Percentiles rank a stretch among this genome's conserved stretches.
Evolutionary conservation across 2,113 vertebrate species (phyloP).

Genomic region (Suricata suricatta): DNA sequence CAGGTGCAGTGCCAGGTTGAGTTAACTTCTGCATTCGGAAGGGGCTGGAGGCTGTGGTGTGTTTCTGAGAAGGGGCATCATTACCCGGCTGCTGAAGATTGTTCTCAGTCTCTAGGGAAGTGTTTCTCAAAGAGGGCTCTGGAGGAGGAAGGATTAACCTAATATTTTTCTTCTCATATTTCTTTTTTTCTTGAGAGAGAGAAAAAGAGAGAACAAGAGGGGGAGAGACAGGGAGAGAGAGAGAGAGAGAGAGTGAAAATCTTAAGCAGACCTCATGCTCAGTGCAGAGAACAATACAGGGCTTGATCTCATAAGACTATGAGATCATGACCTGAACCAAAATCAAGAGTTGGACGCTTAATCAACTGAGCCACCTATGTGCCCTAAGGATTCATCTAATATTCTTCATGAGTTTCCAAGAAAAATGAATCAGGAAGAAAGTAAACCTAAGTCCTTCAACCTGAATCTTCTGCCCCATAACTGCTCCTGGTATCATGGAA

Average conservation of each 20-base stretch:
- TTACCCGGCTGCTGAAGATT: neutral
- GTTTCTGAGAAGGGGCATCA: neutral
- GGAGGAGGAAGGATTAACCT: too few relatives aligned
- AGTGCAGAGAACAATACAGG: too few relatives aligned
- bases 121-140: neutral
- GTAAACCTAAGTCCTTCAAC: neutral
- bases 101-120: neutral
- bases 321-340: too few relatives aligned
- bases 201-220: too few relatives aligned
- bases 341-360: too few relatives aligned
- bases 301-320: too few relatives aligned
- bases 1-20: rapidly evolving
- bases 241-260: too few relatives aligned
- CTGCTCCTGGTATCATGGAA: neutral
- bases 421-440: neutral
- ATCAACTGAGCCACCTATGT: too few relatives aligned
- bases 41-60: neutral
- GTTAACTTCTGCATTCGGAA: neutral
- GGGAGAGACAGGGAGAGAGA: too few relatives aligned
- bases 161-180: too few relatives aligned
- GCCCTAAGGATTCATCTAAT: neutral
- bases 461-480: neutral
- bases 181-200: too few relatives aligned
- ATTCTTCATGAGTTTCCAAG: neutral
- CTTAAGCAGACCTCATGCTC: too few relatives aligned